A percentile compares a stretch with the other conserved stretches of the same genome.
phyloP scores from a whole-genome alignment of 2,113 vertebrate genomes.

The Brachyistius frenatus region DNA sequence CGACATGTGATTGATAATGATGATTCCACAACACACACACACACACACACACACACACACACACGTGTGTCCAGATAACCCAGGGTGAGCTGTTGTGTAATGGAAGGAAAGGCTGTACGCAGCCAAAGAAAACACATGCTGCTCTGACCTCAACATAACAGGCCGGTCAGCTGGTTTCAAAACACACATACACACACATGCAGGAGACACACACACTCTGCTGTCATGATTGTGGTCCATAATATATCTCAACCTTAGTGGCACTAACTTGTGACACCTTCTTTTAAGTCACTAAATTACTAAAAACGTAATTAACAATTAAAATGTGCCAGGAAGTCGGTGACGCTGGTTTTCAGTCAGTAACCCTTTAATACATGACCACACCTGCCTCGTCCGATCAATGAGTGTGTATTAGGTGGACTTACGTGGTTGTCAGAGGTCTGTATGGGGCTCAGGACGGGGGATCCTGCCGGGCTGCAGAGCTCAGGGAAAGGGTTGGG shows the following conservation, averaged over 20 bases:
- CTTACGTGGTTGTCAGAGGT: constrained; percentile 89
- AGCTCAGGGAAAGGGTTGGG: constrained; percentile 98
- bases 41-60: constrained; percentile 11
- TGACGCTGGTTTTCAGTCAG: background rate
- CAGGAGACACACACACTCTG: background rate
- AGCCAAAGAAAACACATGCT: constrained; percentile 71
- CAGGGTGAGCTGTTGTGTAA: constrained; percentile 67
- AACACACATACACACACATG: constrained; percentile 16
- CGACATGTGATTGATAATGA: constrained; percentile 61
- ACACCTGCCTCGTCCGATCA: background rate
- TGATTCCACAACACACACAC: constrained; percentile 41
- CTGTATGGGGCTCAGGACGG: constrained; percentile 87
- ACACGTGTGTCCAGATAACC: constrained; percentile 65
- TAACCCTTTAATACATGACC: no score
- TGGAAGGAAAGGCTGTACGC: constrained; percentile 48
- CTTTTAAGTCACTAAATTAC: background rate
- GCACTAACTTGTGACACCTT: background rate
- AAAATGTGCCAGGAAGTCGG: background rate
- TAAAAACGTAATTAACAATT: no score
- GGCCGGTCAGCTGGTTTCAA: constrained; percentile 60
- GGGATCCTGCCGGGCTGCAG: constrained; percentile 89
- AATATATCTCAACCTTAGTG: background rate
- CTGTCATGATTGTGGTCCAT: no score
- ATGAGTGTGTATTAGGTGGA: background rate
- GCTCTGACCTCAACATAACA: constrained; percentile 58